Conservation (phyloP, 2,113 vertebrate genomes). For the Scomber scombrus region DNA sequence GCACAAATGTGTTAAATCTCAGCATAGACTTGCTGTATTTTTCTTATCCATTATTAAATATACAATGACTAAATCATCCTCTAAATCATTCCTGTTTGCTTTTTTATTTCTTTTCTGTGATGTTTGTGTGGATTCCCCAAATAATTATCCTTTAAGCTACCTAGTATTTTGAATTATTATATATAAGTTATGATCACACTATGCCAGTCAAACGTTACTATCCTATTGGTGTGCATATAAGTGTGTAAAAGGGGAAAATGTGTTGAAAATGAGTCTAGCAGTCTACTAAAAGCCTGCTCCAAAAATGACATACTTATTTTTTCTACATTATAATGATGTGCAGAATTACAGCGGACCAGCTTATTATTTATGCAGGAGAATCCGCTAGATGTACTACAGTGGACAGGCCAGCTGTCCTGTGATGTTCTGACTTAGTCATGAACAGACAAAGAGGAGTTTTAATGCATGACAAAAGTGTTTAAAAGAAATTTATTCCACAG, state of each 20-base stretch:
- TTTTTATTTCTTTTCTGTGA: slow-evolving; percentile 6
- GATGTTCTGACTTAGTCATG: not conserved
- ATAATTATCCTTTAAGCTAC: slow-evolving; percentile 1
- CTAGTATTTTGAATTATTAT: not conserved
- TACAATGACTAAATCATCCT: not conserved
- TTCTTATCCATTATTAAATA: not conserved
- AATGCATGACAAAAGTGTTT: slow-evolving; percentile 12
- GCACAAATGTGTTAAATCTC: not conserved
- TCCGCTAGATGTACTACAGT: not conserved
- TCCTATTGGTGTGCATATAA: not conserved
- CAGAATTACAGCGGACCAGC: not conserved
- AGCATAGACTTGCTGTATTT: not conserved
- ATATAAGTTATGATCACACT: slow-evolving; percentile 14
- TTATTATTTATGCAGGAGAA: slow-evolving; percentile 6
- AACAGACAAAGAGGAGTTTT: slow-evolving; percentile 1
- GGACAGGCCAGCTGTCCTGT: not conserved
- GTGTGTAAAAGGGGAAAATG: slow-evolving; percentile 22
- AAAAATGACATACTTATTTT: not conserved
- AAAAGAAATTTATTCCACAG: not conserved
- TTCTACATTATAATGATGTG: not conserved
- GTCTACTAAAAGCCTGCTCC: not conserved
- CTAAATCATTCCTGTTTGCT: slow-evolving; percentile 1
- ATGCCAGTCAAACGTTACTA: slow-evolving; percentile 24
- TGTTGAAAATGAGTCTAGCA: slow-evolving; percentile 33
- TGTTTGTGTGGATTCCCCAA: slow-evolving; percentile 10